Percentiles rank a stretch among this genome's conserved stretches.
Evolutionary conservation across 2,888 invertebrate species (phyloP).

Genomic region (Agrilus mali): DNA sequence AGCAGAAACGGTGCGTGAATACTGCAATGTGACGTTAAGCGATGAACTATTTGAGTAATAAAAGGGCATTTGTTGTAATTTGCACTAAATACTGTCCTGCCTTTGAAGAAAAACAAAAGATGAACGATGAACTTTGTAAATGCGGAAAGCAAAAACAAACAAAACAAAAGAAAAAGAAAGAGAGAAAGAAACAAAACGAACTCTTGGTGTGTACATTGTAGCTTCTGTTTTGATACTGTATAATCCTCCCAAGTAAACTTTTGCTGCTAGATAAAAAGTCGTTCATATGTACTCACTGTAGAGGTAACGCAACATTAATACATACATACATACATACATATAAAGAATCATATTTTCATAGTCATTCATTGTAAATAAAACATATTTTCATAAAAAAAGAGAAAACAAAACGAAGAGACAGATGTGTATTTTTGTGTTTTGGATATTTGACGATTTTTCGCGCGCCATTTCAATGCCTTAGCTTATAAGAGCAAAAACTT

Average conservation of each 20-base stretch:
- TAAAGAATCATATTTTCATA: conserved; percentile 25
- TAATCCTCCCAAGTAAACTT: conserved; percentile 24
- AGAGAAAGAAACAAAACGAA: conserved; percentile 8
- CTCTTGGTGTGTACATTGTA: conserved; percentile 32
- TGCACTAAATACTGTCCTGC: conserved; percentile 31
- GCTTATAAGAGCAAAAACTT: not conserved
- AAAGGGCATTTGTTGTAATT: conserved; percentile 23
- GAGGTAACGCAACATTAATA: conserved; percentile 1
- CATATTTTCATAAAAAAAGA: conserved; percentile 30
- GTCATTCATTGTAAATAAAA: conserved; percentile 28
- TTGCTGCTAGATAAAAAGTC: conserved; percentile 12
- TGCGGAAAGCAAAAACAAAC: conserved; percentile 2
- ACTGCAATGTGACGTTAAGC: too few relatives aligned
- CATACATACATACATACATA: conserved; percentile 16
- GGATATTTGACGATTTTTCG: not conserved
- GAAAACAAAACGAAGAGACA: conserved; percentile 22
- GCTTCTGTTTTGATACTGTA: conserved; percentile 35
- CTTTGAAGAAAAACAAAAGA: conserved; percentile 16
- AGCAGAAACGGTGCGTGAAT: too few relatives aligned
- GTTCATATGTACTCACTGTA: not conserved
- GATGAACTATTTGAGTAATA: too few relatives aligned
- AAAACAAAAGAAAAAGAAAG: too few relatives aligned
- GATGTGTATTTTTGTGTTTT: conserved; percentile 28
- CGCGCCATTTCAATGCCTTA: not conserved
- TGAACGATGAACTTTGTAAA: conserved; percentile 9